Base-by-base conservation (phyloP, 2,797 vertebrate genomes). In the Microhierax caerulescens region DNA sequence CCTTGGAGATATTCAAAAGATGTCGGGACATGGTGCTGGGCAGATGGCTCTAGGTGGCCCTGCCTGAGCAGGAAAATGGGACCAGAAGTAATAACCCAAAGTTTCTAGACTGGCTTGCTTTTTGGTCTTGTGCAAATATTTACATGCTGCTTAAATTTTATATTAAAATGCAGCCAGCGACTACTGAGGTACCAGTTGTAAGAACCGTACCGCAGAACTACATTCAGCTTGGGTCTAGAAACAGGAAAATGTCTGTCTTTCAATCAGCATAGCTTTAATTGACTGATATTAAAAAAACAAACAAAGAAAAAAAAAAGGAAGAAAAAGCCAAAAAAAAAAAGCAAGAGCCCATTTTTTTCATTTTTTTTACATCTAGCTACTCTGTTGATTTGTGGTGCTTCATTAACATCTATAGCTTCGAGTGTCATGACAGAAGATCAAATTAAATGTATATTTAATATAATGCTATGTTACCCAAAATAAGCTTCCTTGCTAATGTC, bases 1-100 rank as follows among this genome's bases (percentile, higher is more conserved):
- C 9, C 6, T 34, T 76, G n/a, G 47, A 72, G 27, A 13, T 15
- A 63, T 2, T 43, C 22, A 61, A 61, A 78, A 63, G 24, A 21
- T 4, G 1, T 10, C 50, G 51, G 23, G 10, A 53, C 12, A 21
- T 3, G 19, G 9, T 3, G 0, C 39, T 76, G 54, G 37, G 13
- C 18, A 86, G 9, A 4, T 2, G 5, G 11, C 39, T 87, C 8
- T 64, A 39, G 28, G 20, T 45, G 32, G 34, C 25, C 7, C 14
- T 60, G 20, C 34, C 64, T 90, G n/a, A 76, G 3, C 36, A 41
- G 17, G 12, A 6, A 17, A 10, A 5, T 72, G 64, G 39, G 9
- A 47, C 22, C 25, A 63, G 19, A 54, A 25, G 37, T 82, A 37
- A 30, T 24, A 37, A 1, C 1, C 27, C 24, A 27, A 83, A 47